A percentile compares a stretch with the other conserved stretches of the same genome.
Evolutionary conservation across 2,113 vertebrate genomes (phyloP).

Genomic region (Eidolon helvum): DNA sequence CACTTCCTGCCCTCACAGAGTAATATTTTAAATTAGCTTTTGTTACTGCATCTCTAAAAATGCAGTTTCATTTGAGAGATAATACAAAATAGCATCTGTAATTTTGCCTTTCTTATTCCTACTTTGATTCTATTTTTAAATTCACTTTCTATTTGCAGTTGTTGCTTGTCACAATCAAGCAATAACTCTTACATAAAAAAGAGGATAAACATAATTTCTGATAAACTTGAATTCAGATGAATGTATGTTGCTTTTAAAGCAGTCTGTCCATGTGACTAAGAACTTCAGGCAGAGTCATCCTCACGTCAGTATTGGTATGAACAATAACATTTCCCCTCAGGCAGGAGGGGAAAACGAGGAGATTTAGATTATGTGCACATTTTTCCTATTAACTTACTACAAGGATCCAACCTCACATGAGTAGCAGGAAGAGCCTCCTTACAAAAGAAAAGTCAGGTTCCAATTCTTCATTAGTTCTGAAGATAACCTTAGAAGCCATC

Average conservation of each 20-base stretch:
- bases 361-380: neutral
- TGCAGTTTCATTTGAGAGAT: neutral
- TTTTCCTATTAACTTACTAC: neutral
- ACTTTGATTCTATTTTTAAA: neutral
- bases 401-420: neutral
- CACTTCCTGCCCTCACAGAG: neutral
- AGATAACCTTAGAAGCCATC: neutral
- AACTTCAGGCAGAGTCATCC: neutral
- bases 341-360: neutral
- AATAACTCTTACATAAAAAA: neutral
- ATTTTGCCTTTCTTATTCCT: neutral
- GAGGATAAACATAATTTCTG: neutral
- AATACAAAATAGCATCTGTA: neutral
- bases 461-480: neutral
- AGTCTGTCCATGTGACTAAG: neutral
- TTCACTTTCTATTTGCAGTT: neutral
- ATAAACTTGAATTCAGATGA: neutral
- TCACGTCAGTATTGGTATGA: neutral
- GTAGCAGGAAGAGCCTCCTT: neutral
- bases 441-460: neutral
- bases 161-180: neutral
- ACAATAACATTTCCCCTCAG: neutral
- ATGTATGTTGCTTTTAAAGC: neutral
- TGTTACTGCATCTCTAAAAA: conserved; percentile 16
- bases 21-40: conserved; percentile 29